phyloP scores from a whole-genome alignment of 2,797 vertebrate genomes.

The Onychomys torridus region DNA sequence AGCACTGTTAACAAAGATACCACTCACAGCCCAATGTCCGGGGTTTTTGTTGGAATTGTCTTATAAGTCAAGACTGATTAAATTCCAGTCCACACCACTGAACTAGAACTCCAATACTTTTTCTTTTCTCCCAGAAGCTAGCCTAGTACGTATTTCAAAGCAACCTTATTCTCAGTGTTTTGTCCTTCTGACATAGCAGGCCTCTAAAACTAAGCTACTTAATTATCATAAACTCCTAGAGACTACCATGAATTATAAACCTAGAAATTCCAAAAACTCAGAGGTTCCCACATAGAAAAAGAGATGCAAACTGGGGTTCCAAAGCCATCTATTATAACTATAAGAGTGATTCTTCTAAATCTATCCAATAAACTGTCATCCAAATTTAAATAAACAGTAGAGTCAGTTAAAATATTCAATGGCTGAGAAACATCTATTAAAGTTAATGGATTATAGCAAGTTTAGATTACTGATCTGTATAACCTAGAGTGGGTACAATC shows the following conservation, averaged over 20 bases:
- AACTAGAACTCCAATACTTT: background rate
- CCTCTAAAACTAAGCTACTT: background rate
- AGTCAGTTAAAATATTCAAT: background rate
- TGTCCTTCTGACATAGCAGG: background rate
- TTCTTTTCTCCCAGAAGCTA: background rate
- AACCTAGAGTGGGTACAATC: background rate
- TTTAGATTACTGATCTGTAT: background rate
- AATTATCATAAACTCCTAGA: constrained; percentile 22
- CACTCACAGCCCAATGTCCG: background rate
- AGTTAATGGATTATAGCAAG: background rate
- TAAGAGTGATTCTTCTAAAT: background rate
- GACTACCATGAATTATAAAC: background rate
- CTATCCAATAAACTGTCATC: background rate
- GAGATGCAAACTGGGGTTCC: background rate
- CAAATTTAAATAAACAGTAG: background rate
- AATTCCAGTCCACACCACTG: background rate
- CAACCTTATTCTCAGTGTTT: background rate
- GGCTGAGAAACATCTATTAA: background rate
- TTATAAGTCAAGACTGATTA: background rate
- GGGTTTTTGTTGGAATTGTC: background rate
- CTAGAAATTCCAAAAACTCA: constrained; percentile 38
- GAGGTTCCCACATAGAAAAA: constrained; percentile 15
- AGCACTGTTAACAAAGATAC: background rate
- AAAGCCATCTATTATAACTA: background rate
- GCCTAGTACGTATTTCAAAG: background rate